These are phyloP conservation scores for Babylonia areolata DNA, from an alignment of 1,140 invertebrate species.

Conservation along the genomic window DNA sequence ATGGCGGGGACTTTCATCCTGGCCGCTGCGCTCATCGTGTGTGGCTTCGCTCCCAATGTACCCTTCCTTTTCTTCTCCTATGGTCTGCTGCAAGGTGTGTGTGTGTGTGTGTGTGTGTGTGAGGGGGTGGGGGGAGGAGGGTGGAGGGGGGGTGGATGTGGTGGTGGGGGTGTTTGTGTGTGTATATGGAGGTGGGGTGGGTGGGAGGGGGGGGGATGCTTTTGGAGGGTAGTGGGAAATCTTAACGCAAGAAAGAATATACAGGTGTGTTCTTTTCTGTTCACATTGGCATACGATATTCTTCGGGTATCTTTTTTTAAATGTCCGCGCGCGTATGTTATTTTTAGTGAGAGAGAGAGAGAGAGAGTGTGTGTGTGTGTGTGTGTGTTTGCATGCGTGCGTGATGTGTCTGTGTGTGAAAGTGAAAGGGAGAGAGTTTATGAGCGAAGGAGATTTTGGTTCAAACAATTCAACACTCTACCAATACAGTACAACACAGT, in stretches of 20 bases:
- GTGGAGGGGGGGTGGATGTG: too few relatives aligned
- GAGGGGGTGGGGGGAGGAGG: too few relatives aligned
- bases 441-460: neutral
- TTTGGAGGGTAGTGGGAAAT: neutral
- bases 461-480: neutral
- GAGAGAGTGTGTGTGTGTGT: neutral
- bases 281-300: too few relatives aligned
- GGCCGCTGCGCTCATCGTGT: constrained; percentile 84
- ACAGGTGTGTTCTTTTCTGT: too few relatives aligned
- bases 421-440: neutral
- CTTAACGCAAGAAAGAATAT: neutral
- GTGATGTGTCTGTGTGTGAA: neutral
- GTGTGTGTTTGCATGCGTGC: too few relatives aligned
- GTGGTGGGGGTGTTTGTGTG: too few relatives aligned
- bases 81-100: constrained; percentile 87
- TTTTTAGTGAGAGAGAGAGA: neutral
- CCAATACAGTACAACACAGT: too few relatives aligned
- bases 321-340: too few relatives aligned
- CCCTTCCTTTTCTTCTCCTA: constrained; percentile 87
- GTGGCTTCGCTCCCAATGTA: constrained; percentile 86
- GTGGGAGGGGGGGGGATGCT: too few relatives aligned
- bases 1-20: constrained; percentile 88
- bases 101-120: too few relatives aligned
- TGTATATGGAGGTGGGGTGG: too few relatives aligned
- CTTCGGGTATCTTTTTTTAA: too few relatives aligned